Evolutionary conservation across 2,797 vertebrate species (phyloP), one percentile per base, ranked within the genome.

Genomic region (Nyctalus aviator): DNA sequence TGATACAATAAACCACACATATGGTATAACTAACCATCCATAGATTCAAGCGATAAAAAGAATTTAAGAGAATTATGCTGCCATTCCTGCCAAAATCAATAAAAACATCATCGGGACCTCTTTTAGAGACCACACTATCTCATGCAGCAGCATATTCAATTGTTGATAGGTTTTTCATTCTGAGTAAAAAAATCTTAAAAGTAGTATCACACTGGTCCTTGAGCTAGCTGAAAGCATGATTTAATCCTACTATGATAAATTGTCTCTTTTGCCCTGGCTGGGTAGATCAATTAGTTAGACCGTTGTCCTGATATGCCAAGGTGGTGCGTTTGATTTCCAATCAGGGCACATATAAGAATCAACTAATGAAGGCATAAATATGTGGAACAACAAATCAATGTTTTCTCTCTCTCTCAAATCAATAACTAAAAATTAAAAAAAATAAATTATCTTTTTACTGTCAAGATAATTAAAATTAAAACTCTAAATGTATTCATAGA

Each of bases 141-240:
- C 21, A 18, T 17, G 17, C 20, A 53, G 20, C 25, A 17, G 7
- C 57, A 35, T 68, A 15, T 25, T 25, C 30, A 27, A 6, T 69
- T 18, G 27, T 30, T 68, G 53, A 35, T 41, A 46, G 23, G 25
- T 66, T 73, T 94, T 86, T 57, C 79, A 30, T 27, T 13, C 44
- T 20, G 37, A 83, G 71, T 94, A 41, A 94, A 53, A 53, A 78
- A 86, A 37, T 68, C 37, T 89, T 88, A 69, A 81, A 78, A 48
- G 8, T 11, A 23, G 30, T 41, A 15, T 32, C 68, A 41, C 50
- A 18, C 27, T 53, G 44, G 57, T 71, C 30, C 62, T 91, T 62
- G 46, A 93, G 21, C 13, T 41, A 72, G 10, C 23, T 68, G 25
- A 64, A 90, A 84, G 17, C 30, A 64, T 94, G 57, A 59, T 2